These are phyloP conservation scores for Leptopilina clavipes DNA, from an alignment of 1,140 invertebrate species.

Conservation along the genomic window DNA sequence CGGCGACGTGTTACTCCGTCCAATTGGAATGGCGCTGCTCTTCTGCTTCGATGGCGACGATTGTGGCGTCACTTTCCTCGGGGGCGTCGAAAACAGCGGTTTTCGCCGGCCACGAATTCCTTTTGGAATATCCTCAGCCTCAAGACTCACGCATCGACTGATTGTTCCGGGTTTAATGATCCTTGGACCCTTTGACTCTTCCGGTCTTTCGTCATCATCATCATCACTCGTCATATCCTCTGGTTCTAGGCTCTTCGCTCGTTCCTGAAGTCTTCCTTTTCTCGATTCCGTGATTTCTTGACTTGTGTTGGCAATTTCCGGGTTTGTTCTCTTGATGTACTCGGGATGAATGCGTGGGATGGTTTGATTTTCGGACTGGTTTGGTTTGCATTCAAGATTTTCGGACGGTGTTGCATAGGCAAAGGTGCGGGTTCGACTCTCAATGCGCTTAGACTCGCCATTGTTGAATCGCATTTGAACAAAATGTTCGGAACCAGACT, in stretches of 20 bases:
- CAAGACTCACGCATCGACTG: slow-evolving; percentile 63
- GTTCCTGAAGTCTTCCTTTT: background rate
- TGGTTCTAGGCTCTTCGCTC: background rate
- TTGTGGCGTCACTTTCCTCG: slow-evolving; percentile 64
- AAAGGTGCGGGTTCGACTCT: background rate
- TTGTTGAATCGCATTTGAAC: slow-evolving; percentile 29
- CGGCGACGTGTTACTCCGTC: slow-evolving; percentile 69
- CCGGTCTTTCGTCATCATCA: slow-evolving; percentile 70
- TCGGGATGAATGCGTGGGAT: too few species aligned
- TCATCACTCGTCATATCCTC: slow-evolving; percentile 52
- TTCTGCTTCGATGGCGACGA: slow-evolving; percentile 67
- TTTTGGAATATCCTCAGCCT: slow-evolving; percentile 76
- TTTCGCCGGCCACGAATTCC: slow-evolving; percentile 85
- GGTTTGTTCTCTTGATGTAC: too few species aligned
- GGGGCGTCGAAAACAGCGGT: slow-evolving; percentile 77
- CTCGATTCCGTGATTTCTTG: background rate
- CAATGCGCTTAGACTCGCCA: slow-evolving; percentile 1
- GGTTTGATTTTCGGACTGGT: too few species aligned
- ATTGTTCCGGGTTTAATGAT: slow-evolving; percentile 67
- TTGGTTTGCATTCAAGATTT: background rate
- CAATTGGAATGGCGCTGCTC: slow-evolving; percentile 63
- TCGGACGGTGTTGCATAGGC: background rate
- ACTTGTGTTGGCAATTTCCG: background rate
- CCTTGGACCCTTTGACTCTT: slow-evolving; percentile 57
- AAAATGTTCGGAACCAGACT: slow-evolving; percentile 11